Base-by-base conservation (phyloP, 2,888 invertebrate genomes). In the Carterocephalus palaemon region DNA sequence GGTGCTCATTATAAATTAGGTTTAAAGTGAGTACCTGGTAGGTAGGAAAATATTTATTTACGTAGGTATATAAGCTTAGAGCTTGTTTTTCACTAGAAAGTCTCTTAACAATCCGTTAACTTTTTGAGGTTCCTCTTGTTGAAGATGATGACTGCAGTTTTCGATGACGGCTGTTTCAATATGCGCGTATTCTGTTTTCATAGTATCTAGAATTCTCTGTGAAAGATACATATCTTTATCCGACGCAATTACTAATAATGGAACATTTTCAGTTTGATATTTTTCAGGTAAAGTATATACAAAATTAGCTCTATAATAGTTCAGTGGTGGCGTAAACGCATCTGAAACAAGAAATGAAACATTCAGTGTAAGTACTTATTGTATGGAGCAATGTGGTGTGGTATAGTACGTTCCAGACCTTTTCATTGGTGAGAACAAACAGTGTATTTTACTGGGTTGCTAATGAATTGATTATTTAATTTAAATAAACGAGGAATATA, bases 241-340 rank as follows among this genome's bases (percentile, higher is more conserved):
- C 1, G 86, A 89, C 39, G 79, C 74, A 1, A 78, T 75, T 0
- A 80, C 72, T 1, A 88, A 56, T 54, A 89, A 75, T 1, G 84
- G 83, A 1, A 85, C 67, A n/a, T 75, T 70, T 28, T 72, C 74
- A 7, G 68, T 57, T 19, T 62, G 67, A 15, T 63, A 55, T 6
- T 67, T 74, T 3, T 69, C 62, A 7, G 71, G 57, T 2, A 70
- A 16, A 1, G 56, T 50, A 48, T 62, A 70, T 1, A 46, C 31
- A 50, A 82, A 70, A 56, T 88, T 88, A 1, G 88, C 88, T 29
- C 90, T 72, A 59, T 90, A 90, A 67, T 89, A 90, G 60, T 90
- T 89, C 7, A 90, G 62, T 0, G 90, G 88, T 1, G 82, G 73
- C 1, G 88, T 89, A 22, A 88, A 67, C 0, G 88, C 88, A 55